Percentiles rank a stretch among this genome's conserved stretches.
Conservation (phyloP, 2,888 invertebrate genomes). For the Chymomyza amoena region DNA sequence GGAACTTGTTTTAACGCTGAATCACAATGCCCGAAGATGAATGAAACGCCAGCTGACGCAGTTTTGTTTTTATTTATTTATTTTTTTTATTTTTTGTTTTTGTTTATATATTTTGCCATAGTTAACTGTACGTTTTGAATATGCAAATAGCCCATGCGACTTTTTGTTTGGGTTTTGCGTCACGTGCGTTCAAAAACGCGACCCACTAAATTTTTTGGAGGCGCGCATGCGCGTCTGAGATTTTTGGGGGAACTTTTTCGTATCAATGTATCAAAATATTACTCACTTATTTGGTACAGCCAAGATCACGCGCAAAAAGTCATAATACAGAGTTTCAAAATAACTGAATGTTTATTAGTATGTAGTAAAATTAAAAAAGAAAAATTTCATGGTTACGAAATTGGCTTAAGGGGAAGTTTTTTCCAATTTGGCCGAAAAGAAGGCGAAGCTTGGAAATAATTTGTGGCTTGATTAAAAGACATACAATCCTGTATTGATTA, state of each 20-base stretch:
- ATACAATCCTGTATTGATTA: too few species aligned
- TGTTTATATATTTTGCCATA: background rate
- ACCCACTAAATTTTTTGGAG: constrained; percentile 12
- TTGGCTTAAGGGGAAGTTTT: too few species aligned
- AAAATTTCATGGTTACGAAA: too few species aligned
- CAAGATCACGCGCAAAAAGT: background rate
- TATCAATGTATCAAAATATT: background rate
- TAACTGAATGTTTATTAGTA: too few species aligned
- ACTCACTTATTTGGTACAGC: background rate
- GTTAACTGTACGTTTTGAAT: constrained; percentile 40
- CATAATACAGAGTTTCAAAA: too few species aligned
- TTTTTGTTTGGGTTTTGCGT: constrained; percentile 39
- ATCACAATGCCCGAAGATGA: constrained; percentile 2
- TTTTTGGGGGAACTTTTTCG: constrained; percentile 33
- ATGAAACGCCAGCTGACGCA: constrained; percentile 11
- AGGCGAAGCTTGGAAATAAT: too few species aligned
- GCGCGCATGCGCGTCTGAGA: constrained; percentile 11
- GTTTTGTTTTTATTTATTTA: background rate
- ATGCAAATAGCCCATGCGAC: constrained; percentile 58
- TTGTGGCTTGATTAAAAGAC: too few species aligned
- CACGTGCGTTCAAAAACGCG: constrained; percentile 46
- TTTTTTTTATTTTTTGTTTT: background rate
- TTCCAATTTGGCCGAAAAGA: too few species aligned
- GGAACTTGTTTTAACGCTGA: constrained; percentile 3
- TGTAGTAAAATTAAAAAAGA: too few species aligned